Percentiles rank a stretch among this genome's conserved stretches.
These are phyloP conservation scores for Tenodera sinensis DNA, from an alignment of 2,888 invertebrate species.

Conservation along the genomic window DNA sequence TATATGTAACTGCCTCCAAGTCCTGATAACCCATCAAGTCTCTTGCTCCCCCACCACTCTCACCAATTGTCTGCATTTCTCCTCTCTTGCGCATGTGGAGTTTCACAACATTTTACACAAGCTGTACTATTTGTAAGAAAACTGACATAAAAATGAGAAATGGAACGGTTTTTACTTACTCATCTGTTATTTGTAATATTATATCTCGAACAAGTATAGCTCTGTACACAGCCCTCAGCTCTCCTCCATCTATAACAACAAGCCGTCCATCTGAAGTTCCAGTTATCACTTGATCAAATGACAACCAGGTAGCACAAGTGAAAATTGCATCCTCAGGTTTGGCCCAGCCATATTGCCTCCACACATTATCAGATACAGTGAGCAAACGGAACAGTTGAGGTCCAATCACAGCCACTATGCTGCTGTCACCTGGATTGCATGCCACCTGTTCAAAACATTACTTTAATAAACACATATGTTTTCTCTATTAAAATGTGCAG, in stretches of 20 bases:
- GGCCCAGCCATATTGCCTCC: constrained; percentile 80
- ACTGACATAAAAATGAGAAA: background rate
- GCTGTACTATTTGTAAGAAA: background rate
- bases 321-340: constrained; percentile 75
- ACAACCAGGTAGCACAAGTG: constrained; percentile 76
- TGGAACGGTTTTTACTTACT: constrained; percentile 40
- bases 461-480: background rate
- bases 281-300: constrained; percentile 75
- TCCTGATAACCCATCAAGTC: too few species aligned
- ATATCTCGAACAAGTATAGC: constrained; percentile 59
- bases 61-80: too few species aligned
- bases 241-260: constrained; percentile 80
- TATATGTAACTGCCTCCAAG: too few species aligned
- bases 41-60: too few species aligned
- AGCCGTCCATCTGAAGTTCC: constrained; percentile 76
- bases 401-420: constrained; percentile 65
- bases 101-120: too few species aligned
- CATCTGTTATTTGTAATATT: constrained; percentile 60
- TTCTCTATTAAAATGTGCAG: too few species aligned
- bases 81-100: too few species aligned
- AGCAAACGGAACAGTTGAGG: constrained; percentile 67
- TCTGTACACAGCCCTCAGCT: constrained; percentile 64
- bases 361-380: constrained; percentile 71
- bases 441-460: constrained; percentile 53
- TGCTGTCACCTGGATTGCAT: constrained; percentile 73